Evolutionary conservation across 2,888 invertebrate genomes (phyloP), one percentile per base, ranked within the genome.

Genomic region (Subacronicta megacephala): DNA sequence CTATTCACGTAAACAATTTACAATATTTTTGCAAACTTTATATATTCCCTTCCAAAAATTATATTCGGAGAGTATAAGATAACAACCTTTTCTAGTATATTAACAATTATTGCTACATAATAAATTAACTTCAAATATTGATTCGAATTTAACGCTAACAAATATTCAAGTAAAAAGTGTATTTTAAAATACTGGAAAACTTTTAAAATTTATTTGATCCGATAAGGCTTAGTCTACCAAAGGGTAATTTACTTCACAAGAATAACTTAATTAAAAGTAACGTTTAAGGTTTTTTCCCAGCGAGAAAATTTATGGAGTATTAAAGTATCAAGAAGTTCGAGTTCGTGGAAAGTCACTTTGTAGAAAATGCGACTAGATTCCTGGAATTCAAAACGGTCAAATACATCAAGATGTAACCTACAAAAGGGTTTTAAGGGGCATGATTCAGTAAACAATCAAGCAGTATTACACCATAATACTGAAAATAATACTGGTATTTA

Each of bases 311-410:
- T 42, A 59, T 58, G 44, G 49, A 59, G 63, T 41, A 60, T 66
- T 55, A 64, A 66, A 64, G 51, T 52, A 54, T 62, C 31, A 47
- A 55, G 52, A 50, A 6, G 7, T 42, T 47, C n/a, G 57, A 49
- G 40, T 54, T 49, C 29, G 13, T 43, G 17, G 16, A 35, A 26
- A 46, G 37, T 52, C 7, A 35, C 20, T 26, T 50, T 51, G 40
- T 71, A 57, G 75, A 70, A 72, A 81, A 79, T 76, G 60, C 70
- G 71, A 69, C 51, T 67, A 70, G 70, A 76, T 63, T 73, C 51
- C 45, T 42, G 23, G 50, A 72, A 72, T 67, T 73, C 59, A 50
- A 52, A 67, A 60, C 29, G 36, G 56, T 62, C 13, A 41, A 49
- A 55, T 17, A 42, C 33, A 49, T 31, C 20, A 7, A 12, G 40